Conservation (phyloP, 2,888 invertebrate genomes). For the Phyllotreta striolata region DNA sequence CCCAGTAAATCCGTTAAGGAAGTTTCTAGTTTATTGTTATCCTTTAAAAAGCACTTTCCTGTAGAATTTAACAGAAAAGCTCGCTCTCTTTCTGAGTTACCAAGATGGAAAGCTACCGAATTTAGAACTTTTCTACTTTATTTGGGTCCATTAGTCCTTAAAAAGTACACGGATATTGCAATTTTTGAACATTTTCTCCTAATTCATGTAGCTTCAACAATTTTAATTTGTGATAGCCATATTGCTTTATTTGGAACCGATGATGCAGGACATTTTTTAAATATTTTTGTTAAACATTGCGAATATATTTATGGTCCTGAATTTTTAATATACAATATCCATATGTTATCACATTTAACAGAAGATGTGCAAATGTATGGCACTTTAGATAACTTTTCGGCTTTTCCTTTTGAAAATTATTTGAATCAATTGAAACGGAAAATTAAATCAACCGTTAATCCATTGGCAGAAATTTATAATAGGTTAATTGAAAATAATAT, state of each 20-base stretch:
- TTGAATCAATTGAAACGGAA: neutral
- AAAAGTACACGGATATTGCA: neutral
- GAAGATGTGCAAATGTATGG: conserved; percentile 3
- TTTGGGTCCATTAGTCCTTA: conserved; percentile 3
- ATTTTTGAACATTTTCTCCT: conserved; percentile 1
- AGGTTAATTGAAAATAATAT: too few species aligned
- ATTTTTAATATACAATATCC: conserved; percentile 5
- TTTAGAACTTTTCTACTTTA: neutral
- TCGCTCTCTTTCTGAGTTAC: neutral
- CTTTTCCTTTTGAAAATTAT: conserved; percentile 15
- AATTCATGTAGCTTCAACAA: neutral
- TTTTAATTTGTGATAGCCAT: neutral
- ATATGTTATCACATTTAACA: conserved; percentile 1
- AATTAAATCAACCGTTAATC: too few species aligned
- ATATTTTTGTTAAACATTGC: neutral
- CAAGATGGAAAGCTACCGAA: conserved; percentile 9
- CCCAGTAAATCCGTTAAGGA: too few species aligned
- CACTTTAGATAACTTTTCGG: neutral
- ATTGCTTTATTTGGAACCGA: neutral
- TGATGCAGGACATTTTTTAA: neutral
- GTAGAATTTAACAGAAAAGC: conserved; percentile 9
- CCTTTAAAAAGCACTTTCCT: neutral
- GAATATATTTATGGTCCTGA: neutral
- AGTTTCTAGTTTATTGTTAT: neutral
- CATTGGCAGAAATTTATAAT: too few species aligned